These are phyloP conservation scores for Myathropa florea DNA, from an alignment of 2,888 invertebrate genomes.

Conservation along the genomic window DNA sequence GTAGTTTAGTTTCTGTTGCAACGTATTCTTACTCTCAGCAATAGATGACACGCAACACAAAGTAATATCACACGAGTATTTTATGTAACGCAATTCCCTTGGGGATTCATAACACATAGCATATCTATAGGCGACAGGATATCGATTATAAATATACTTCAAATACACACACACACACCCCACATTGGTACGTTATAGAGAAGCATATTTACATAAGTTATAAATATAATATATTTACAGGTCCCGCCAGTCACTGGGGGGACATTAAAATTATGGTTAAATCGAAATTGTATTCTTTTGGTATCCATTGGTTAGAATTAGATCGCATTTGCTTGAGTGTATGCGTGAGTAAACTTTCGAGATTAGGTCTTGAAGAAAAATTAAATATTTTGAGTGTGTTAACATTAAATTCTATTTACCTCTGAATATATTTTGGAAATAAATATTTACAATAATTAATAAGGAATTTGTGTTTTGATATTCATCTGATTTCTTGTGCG, in stretches of 20 bases:
- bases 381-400: conserved; percentile 20
- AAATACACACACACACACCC: neutral
- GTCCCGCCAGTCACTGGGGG: neutral
- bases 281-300: neutral
- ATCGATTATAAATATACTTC: neutral
- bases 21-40: neutral
- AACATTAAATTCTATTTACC: conserved; percentile 53
- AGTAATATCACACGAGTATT: too few relatives aligned
- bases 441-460: conserved; percentile 63
- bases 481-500: neutral
- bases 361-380: conserved; percentile 6
- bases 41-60: too few relatives aligned
- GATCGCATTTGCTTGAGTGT: neutral
- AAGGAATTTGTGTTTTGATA: neutral
- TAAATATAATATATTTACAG: neutral
- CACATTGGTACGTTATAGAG: neutral
- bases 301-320: neutral
- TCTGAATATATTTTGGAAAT: conserved; percentile 54
- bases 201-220: neutral
- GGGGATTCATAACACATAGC: too few relatives aligned
- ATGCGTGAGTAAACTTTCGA: neutral
- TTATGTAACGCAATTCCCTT: too few relatives aligned
- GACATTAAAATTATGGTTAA: conserved; percentile 14
- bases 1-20: neutral
- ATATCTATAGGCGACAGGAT: neutral